These are phyloP conservation scores for Dicaeum eximium DNA, from an alignment of 2,113 vertebrate genomes.

Conservation along the genomic window DNA sequence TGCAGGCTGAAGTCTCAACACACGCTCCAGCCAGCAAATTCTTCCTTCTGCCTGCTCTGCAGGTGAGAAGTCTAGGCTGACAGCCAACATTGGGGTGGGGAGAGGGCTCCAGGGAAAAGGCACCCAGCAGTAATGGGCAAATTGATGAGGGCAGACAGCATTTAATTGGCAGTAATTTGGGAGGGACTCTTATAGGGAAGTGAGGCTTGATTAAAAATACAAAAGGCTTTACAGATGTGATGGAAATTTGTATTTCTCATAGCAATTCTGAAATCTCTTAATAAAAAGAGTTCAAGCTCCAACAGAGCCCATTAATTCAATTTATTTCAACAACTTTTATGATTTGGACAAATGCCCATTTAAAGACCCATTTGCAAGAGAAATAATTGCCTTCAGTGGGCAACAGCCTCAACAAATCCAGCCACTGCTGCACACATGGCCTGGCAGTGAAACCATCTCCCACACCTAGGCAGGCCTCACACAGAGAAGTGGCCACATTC, in stretches of 20 bases:
- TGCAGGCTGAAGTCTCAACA: not conserved
- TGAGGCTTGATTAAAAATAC: constrained; percentile 23
- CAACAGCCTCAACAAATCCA: not conserved
- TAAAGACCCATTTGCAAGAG: not conserved
- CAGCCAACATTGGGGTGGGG: not conserved
- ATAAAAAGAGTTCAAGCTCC: not conserved
- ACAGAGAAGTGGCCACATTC: not conserved
- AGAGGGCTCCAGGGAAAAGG: not conserved
- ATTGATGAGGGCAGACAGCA: constrained; percentile 28
- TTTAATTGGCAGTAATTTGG: constrained; percentile 13
- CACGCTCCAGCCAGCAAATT: not conserved
- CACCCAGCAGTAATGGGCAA: not conserved
- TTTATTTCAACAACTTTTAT: constrained; percentile 34
- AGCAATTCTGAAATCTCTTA: constrained; percentile 2
- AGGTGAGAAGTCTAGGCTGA: constrained; percentile 21
- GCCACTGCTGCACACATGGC: fast-evolving
- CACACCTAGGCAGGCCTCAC: not conserved
- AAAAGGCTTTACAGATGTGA: not conserved
- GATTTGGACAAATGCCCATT: constrained; percentile 4
- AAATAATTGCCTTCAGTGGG: not conserved
- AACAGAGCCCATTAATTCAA: constrained; percentile 37
- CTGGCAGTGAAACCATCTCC: not conserved
- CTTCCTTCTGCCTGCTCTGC: not conserved
- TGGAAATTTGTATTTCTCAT: constrained; percentile 23
- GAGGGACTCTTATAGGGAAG: not conserved